These are phyloP conservation scores for Oxygymnocypris stewartii DNA, from an alignment of 2,113 vertebrate species.

Conservation along the genomic window DNA sequence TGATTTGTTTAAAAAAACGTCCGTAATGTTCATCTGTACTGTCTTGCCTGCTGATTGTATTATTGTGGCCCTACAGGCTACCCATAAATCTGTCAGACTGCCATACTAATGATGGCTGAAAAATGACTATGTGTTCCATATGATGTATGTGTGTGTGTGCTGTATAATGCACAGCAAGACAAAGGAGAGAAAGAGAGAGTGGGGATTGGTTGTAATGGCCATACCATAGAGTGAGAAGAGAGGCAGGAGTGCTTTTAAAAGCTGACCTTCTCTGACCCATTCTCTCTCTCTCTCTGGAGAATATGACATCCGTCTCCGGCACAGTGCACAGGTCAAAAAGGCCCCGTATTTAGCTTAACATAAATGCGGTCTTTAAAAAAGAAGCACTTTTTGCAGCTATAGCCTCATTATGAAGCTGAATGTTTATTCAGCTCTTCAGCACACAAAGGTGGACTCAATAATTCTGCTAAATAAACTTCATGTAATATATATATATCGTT, in stretches of 20 bases:
- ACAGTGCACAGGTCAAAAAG: slow-evolving; percentile 32
- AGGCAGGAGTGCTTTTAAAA: slow-evolving; percentile 51
- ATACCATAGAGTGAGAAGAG: slow-evolving; percentile 57
- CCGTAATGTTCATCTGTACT: slow-evolving; percentile 8
- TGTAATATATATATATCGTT: no score
- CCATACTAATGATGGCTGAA: slow-evolving; percentile 50
- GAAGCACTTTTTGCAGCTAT: neutral
- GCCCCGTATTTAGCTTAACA: slow-evolving; percentile 40
- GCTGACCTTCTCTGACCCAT: slow-evolving; percentile 46
- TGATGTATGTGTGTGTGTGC: slow-evolving; percentile 16
- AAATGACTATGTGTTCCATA: slow-evolving; percentile 36
- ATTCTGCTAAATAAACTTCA: no score
- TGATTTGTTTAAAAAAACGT: slow-evolving; percentile 37
- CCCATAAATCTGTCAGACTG: slow-evolving; percentile 48
- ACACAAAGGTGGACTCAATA: no score
- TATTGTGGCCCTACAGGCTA: slow-evolving; percentile 43
- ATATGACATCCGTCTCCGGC: slow-evolving; percentile 40
- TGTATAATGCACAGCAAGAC: slow-evolving; percentile 21
- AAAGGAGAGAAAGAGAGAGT: slow-evolving; percentile 47
- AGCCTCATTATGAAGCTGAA: slow-evolving; percentile 7
- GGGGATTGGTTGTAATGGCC: slow-evolving; percentile 57
- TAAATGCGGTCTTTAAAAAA: neutral
- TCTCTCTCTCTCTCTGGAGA: slow-evolving; percentile 40
- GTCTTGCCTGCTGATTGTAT: slow-evolving; percentile 48
- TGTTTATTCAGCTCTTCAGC: neutral